Evolutionary conservation across 2,113 vertebrate species (phyloP).

Genomic region (Callorhinus ursinus): DNA sequence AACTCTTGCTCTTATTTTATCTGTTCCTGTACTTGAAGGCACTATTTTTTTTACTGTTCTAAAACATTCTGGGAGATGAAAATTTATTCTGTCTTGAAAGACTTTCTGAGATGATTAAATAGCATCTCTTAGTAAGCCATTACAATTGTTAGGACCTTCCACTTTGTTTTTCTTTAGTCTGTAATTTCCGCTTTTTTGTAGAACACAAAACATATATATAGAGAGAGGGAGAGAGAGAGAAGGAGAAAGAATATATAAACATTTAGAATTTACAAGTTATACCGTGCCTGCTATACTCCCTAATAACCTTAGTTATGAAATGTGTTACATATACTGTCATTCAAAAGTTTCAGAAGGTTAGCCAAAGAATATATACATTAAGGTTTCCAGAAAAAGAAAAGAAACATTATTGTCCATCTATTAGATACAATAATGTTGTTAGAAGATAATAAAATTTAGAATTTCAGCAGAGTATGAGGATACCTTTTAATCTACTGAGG

Average conservation of each 20-base stretch:
- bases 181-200: not conserved
- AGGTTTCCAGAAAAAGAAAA: not conserved
- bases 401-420: not conserved
- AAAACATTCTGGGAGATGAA: constrained; percentile 8
- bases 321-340: not conserved
- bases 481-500: constrained; percentile 13
- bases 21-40: not conserved
- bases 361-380: not conserved
- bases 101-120: constrained; percentile 41
- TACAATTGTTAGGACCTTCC: not conserved
- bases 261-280: constrained; percentile 16
- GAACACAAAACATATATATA: not conserved
- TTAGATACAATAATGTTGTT: not conserved
- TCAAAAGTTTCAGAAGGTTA: constrained; percentile 18
- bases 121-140: not conserved
- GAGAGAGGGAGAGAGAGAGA: not conserved
- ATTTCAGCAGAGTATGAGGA: not conserved
- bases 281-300: not conserved
- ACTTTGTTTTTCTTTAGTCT: not conserved
- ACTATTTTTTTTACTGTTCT: constrained; percentile 17
- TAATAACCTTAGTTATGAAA: not conserved
- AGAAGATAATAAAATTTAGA: not conserved
- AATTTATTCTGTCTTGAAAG: not conserved
- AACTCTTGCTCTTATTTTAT: not conserved
- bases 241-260: not conserved